Base-by-base conservation (phyloP, 2,113 vertebrate genomes). In the Ailurus styani region DNA sequence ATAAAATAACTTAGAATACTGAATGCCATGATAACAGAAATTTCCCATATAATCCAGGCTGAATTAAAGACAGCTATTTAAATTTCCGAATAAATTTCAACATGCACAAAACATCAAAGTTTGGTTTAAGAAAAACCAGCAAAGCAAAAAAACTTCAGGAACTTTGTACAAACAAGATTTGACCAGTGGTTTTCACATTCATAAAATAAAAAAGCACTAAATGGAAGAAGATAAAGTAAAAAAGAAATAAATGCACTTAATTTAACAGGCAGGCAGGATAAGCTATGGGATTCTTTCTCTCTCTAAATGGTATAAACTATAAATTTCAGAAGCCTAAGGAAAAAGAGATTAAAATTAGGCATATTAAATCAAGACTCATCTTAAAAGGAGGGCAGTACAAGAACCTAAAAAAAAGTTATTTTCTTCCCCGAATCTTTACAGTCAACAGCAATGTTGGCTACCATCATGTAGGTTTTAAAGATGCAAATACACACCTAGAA, bases 31-130 rank as follows among this genome's bases (percentile, higher is more conserved):
- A 11, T 57, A 81, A 45, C 31, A 55, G 21, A 68, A 87, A 96
- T 50, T 50, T 54, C 66, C 20, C 42, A 52, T 37, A 54, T 34
- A 90, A 97, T 47, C 54, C 8, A 77, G 15, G 78, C 2, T 95
- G 20, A 81, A 68, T 25, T 89, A 81, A 90, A 75, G 94, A 87
- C 1, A 37, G 64, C 25, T n/a, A 13, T 62, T 93, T 68, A 91
- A 27, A 94, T 91, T 79, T 91, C 15, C 66, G 27, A 95, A 54
- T 91, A 81, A 94, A 95, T 47, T 84, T 84, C 45, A 90, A 57
- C 2, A 83, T 37, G 42, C 7, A 27, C 34, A 2, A n/a, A n/a
- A n/a, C n/a, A n/a, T n/a, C n/a, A n/a, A n/a, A 34, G 34, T 66
- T 45, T 94, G 42, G 9, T 64, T 93, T 6, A 84, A 82, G 79